A percentile compares a stretch with the other conserved stretches of the same genome.
These are phyloP conservation scores for human (Homo sapiens) DNA, from an alignment of 2,113 vertebrate species.

Conservation along the genomic window DNA sequence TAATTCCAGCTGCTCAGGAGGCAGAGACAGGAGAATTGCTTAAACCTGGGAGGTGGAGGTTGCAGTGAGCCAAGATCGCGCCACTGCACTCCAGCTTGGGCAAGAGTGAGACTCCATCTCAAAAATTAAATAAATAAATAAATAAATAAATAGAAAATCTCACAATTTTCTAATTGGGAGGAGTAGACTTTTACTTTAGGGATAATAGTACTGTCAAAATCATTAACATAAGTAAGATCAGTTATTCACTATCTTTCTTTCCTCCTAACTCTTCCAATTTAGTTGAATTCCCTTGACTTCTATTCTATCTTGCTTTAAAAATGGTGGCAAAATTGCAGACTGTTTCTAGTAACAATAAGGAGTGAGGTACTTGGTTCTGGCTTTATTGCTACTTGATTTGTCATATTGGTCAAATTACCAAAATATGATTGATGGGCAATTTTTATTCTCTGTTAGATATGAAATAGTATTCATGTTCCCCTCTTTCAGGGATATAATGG, in stretches of 20 bases:
- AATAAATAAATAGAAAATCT: not conserved
- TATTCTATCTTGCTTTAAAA: not conserved
- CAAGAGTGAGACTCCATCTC: too few species aligned
- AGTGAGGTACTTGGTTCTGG: not conserved
- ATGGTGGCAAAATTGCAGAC: not conserved
- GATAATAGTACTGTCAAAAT: not conserved
- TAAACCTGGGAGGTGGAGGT: too few species aligned
- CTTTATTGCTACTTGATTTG: not conserved
- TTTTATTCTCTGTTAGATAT: not conserved
- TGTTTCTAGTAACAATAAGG: not conserved
- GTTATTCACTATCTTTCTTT: not conserved
- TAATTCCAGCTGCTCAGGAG: too few species aligned
- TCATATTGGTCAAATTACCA: not conserved
- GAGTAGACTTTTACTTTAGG: not conserved
- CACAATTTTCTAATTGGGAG: not conserved
- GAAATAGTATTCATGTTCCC: not conserved
- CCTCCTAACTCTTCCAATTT: not conserved
- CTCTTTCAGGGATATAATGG: not conserved
- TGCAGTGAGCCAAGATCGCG: too few species aligned
- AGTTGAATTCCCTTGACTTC: not conserved
- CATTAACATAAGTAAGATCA: not conserved
- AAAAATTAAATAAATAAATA: too few species aligned
- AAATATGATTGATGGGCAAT: not conserved
- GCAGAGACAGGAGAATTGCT: too few species aligned
- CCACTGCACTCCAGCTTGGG: too few species aligned